These are phyloP conservation scores for Rhabdophis nuchalis DNA, from an alignment of 2,797 vertebrate genomes.

Conservation along the genomic window DNA sequence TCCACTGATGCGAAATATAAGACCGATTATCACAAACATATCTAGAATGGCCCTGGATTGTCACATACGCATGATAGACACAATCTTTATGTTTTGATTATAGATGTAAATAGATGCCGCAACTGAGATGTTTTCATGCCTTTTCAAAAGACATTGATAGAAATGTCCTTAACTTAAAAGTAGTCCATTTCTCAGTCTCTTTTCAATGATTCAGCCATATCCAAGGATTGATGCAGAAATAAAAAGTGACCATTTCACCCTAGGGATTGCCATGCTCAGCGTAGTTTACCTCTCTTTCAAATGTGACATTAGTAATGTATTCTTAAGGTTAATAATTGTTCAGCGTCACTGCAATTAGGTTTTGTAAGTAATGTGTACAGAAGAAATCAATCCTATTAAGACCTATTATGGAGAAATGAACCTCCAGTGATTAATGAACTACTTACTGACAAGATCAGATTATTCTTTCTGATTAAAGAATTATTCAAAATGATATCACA, in stretches of 20 bases:
- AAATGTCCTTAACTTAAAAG: neutral
- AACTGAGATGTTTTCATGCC: neutral
- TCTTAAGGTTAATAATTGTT: neutral
- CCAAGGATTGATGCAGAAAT: neutral
- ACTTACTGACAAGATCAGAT: neutral
- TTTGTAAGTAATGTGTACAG: neutral
- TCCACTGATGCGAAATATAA: neutral
- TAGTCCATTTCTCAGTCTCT: neutral
- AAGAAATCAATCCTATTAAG: neutral
- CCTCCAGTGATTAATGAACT: neutral
- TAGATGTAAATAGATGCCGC: neutral
- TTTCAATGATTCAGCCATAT: neutral
- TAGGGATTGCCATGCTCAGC: neutral
- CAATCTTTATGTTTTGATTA: neutral
- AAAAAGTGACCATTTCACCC: neutral
- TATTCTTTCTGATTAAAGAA: neutral
- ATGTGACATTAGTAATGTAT: neutral
- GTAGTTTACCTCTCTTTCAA: neutral
- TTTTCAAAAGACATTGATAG: neutral
- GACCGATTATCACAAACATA: neutral
- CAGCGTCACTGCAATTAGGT: neutral
- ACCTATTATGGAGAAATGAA: neutral
- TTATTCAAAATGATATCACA: neutral
- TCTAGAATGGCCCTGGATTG: neutral
- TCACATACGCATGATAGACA: neutral